Base-by-base conservation (phyloP, 2,113 vertebrate species). In the Bufo gargarizans region DNA sequence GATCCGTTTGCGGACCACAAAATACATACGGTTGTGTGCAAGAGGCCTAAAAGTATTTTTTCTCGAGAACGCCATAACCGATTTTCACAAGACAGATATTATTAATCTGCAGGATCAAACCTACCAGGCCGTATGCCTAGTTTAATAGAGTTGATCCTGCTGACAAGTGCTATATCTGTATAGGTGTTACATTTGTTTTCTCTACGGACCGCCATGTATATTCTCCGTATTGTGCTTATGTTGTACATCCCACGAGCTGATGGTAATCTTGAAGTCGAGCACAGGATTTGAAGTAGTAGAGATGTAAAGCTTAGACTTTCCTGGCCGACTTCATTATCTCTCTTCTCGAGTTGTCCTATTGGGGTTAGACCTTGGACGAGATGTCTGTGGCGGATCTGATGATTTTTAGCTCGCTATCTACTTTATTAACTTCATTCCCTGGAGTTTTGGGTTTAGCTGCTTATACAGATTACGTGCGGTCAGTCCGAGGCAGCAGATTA, bases 351-450 rank as follows among this genome's bases (percentile, higher is more conserved):
- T 33, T 71, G 82, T 84, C 65, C 33, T 71, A 84, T 84, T 69
- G n/a, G 82, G 82, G 82, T 69, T 53, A 71, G 12, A 49, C 82
- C 43, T 63, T 13, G 50, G 45, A 83, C 63, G 53, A 11, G 49
- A 83, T 67, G 67, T 83, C 61, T 50, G 81, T 71, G 49, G 82
- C 69, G n/a, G 16, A 9, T 11, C 43, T 7, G 10, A 49, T 14
- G 63, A 71, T 65, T 55, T 17, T 71, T 69, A 22, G 63, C 49
- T 55, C 12, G 12, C 63, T 50, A 53, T 84, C n/a, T 69, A 22
- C 82, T 84, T 84, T 84, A 84, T 71, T 71, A 84, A 71, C 55
- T 69, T 49, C 63, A 84, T 84, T 84, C 63, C 82, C 50, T 53
- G 0, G 82, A 84, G 82, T 55, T 22, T 63, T 4, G 6, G 19